These are phyloP conservation scores for Microplitis manilae DNA, from an alignment of 2,888 invertebrate species.

Conservation along the genomic window DNA sequence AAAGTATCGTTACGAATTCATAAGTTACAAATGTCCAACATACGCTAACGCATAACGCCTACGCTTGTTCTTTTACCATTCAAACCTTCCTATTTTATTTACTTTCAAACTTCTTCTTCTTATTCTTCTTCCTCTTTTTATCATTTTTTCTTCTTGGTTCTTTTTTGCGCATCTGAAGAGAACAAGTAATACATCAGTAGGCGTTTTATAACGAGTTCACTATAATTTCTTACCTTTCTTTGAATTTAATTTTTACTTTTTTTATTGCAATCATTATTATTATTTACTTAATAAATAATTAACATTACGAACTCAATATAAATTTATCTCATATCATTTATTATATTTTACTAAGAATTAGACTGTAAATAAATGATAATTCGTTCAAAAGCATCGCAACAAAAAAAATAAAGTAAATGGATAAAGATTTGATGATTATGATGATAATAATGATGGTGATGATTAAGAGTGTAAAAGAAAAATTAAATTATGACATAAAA, in stretches of 20 bases:
- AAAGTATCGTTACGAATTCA: constrained; percentile 20
- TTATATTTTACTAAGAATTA: neutral
- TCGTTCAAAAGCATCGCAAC: neutral
- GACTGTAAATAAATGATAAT: neutral
- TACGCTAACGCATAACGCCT: neutral
- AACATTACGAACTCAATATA: neutral
- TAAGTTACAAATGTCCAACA: neutral
- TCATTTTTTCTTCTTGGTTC: neutral
- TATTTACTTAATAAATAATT: neutral
- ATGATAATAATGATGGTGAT: neutral
- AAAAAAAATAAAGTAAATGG: neutral
- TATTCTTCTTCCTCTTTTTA: neutral
- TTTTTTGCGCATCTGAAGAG: neutral
- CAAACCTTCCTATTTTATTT: constrained; percentile 14
- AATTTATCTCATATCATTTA: neutral
- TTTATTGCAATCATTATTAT: neutral
- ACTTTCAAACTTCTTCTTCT: constrained; percentile 13
- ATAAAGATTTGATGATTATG: neutral
- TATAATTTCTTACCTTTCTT: neutral
- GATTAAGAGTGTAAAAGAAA: neutral
- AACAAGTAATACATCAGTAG: neutral
- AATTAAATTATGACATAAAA: neutral
- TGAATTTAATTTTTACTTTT: neutral
- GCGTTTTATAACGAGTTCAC: neutral
- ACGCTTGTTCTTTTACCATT: constrained; percentile 6